These are phyloP conservation scores for Pteropus rufus DNA, from an alignment of 2,797 vertebrate genomes.

Conservation along the genomic window DNA sequence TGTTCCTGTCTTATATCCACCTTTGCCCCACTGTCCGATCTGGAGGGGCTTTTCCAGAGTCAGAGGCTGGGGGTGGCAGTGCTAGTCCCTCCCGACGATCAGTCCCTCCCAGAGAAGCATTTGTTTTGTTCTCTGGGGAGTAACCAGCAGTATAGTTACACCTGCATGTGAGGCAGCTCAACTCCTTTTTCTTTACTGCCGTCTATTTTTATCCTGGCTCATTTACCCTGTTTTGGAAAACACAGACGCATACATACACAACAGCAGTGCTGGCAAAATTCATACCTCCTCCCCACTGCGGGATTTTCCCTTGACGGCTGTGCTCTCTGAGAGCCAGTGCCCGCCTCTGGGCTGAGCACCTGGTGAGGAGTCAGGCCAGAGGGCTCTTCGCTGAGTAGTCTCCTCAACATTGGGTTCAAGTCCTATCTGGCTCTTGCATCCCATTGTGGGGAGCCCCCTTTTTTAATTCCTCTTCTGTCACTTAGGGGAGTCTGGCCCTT, in stretches of 20 bases:
- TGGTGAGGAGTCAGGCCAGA: rapidly evolving
- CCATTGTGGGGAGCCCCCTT: background rate
- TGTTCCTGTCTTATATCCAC: no score
- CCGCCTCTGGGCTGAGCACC: background rate
- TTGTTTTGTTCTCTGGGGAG: constrained; percentile 80
- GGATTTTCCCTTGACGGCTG: background rate
- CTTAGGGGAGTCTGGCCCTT: background rate
- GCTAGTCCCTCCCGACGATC: background rate
- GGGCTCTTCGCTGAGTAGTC: background rate
- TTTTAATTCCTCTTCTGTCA: background rate
- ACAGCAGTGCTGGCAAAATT: background rate
- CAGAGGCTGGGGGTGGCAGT: background rate
- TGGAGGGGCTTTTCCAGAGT: background rate
- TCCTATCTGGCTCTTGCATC: background rate
- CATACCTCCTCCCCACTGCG: background rate
- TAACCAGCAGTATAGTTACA: constrained; percentile 73
- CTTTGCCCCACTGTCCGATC: background rate
- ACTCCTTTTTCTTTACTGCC: constrained; percentile 74
- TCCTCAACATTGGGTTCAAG: background rate
- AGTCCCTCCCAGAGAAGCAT: constrained; percentile 78
- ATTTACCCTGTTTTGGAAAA: constrained; percentile 59
- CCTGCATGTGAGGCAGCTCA: constrained; percentile 75
- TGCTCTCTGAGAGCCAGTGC: background rate
- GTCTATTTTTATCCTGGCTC: constrained; percentile 79
- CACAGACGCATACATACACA: background rate